These are phyloP conservation scores for Stichopus chloronotus DNA, from an alignment of 35 echinoderm and acorn worm genomes.

Conservation along the genomic window DNA sequence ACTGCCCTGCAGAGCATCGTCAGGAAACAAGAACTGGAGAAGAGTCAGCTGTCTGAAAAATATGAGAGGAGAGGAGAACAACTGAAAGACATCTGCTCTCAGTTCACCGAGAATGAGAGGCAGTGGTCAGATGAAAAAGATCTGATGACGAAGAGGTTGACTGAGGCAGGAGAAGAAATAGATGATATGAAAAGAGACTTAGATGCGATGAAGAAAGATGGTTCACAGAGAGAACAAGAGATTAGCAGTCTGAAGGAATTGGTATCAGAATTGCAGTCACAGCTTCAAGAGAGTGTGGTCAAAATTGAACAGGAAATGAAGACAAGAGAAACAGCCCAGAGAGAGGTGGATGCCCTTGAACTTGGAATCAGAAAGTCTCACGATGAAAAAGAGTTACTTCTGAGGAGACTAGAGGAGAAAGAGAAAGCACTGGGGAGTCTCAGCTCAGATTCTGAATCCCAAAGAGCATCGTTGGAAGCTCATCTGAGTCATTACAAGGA, in stretches of 20 bases:
- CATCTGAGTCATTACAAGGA: neutral
- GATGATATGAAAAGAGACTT: neutral
- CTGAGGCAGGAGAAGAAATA: constrained; percentile 18
- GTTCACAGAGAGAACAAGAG: neutral
- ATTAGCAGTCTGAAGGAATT: constrained; percentile 7
- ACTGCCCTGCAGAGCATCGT: neutral
- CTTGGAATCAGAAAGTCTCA: neutral
- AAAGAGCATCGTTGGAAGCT: neutral
- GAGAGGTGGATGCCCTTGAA: neutral
- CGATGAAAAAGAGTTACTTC: neutral
- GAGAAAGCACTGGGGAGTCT: neutral
- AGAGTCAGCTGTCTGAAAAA: neutral
- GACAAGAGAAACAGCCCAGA: neutral
- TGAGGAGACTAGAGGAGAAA: neutral
- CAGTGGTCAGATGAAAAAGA: constrained; percentile 30
- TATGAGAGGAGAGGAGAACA: constrained; percentile 24
- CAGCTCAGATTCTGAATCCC: neutral
- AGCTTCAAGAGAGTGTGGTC: neutral
- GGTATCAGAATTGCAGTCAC: neutral
- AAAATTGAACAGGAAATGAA: neutral
- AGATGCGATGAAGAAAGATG: neutral
- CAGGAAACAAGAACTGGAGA: constrained; percentile 29
- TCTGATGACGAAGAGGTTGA: neutral
- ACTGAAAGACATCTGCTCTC: constrained; percentile 28
- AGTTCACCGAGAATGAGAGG: constrained; percentile 44